A percentile compares a stretch with the other conserved stretches of the same genome.
phyloP scores from a whole-genome alignment of 2,113 vertebrate species.

The Potamarius usumacintae region DNA sequence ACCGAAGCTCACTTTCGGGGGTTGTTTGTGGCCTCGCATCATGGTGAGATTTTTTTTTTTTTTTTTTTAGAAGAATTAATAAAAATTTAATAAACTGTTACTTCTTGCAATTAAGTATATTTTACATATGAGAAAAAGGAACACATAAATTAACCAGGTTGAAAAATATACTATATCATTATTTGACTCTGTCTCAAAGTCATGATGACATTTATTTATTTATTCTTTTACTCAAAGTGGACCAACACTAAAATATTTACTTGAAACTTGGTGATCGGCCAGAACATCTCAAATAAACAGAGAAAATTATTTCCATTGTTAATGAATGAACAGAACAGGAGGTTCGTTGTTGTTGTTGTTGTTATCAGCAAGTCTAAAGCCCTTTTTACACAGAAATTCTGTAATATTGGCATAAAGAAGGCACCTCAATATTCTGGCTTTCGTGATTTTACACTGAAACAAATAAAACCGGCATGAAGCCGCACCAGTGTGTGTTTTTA shows the following conservation, averaged over 20 bases:
- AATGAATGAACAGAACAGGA: not conserved
- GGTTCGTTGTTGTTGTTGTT: not conserved
- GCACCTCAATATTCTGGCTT: no score
- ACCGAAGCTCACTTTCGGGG: conserved; percentile 90
- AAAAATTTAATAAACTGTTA: not conserved
- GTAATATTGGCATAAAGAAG: no score
- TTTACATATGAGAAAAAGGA: not conserved
- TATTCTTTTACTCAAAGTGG: not conserved
- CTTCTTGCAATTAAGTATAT: not conserved
- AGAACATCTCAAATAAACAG: not conserved
- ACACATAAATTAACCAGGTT: not conserved
- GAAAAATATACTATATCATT: not conserved
- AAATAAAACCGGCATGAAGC: no score
- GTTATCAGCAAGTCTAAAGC: not conserved
- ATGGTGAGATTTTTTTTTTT: conserved; percentile 72
- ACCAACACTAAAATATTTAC: not conserved
- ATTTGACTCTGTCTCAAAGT: not conserved
- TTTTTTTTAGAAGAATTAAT: not conserved
- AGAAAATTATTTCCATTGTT: not conserved
- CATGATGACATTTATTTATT: not conserved
- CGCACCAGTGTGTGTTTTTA: no score
- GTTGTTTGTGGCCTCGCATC: conserved; percentile 83
- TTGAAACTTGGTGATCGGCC: not conserved
- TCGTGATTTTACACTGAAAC: no score
- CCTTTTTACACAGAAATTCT: no score